Percentiles rank a stretch among this genome's conserved stretches.
These are phyloP conservation scores for Podabrus alpinus DNA, from an alignment of 2,888 invertebrate genomes.

Conservation along the genomic window DNA sequence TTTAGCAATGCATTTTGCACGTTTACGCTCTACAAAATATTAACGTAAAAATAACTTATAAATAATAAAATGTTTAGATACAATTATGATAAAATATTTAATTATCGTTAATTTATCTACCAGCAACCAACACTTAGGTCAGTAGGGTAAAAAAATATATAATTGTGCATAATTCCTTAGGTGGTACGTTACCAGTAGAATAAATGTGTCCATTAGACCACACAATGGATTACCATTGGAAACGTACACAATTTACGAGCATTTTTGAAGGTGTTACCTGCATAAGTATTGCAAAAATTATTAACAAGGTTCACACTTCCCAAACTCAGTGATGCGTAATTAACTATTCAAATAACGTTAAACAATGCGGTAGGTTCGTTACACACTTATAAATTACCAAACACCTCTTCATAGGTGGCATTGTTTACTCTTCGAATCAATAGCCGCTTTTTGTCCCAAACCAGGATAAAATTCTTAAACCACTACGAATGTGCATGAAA, in stretches of 20 bases:
- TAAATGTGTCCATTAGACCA: conserved; percentile 46
- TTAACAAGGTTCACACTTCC: conserved; percentile 40
- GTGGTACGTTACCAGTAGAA: conserved; percentile 40
- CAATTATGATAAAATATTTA: not conserved
- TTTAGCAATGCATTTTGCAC: not conserved
- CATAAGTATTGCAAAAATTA: conserved; percentile 53
- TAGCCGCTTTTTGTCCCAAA: not conserved
- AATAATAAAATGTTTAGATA: not conserved
- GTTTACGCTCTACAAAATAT: not conserved
- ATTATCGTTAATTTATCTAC: not conserved
- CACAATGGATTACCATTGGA: conserved; percentile 44
- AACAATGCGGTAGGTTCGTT: conserved; percentile 45
- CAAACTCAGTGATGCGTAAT: conserved; percentile 35
- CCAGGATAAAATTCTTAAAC: not conserved
- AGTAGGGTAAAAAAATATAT: conserved; percentile 21
- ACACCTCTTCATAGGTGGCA: conserved; percentile 36
- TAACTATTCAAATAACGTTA: conserved; percentile 34
- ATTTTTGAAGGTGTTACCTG: conserved; percentile 41
- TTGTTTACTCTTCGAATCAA: not conserved
- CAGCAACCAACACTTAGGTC: conserved; percentile 13
- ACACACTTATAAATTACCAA: conserved; percentile 41
- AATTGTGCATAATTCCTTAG: conserved; percentile 8
- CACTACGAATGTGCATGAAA: not conserved
- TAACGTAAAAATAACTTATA: not conserved
- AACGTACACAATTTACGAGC: conserved; percentile 50